phyloP scores from a whole-genome alignment of 1,140 invertebrate species.

The Goniozus legneri region DNA sequence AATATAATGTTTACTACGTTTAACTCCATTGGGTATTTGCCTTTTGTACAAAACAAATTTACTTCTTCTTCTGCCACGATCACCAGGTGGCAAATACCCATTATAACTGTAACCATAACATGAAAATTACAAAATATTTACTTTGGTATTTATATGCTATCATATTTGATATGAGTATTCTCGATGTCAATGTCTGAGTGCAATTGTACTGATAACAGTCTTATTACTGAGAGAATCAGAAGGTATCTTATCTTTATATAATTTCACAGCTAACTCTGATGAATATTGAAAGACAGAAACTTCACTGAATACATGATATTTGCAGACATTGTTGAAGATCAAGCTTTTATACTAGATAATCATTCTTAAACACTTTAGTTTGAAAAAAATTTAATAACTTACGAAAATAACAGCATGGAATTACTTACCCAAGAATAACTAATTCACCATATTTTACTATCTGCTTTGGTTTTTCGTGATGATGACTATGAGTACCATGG shows the following conservation, averaged over 20 bases:
- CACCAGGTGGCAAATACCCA: slow-evolving; percentile 87
- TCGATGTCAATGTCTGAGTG: background rate
- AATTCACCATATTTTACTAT: slow-evolving; percentile 88
- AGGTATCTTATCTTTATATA: background rate
- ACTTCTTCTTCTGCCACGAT: slow-evolving; percentile 86
- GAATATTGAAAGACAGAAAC: too few relatives aligned
- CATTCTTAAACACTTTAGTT: too few relatives aligned
- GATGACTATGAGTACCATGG: slow-evolving; percentile 44
- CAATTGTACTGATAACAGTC: background rate
- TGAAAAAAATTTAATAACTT: too few relatives aligned
- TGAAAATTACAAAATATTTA: background rate
- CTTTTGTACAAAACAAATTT: slow-evolving; percentile 91
- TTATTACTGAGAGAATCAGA: background rate
- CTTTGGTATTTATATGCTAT: background rate
- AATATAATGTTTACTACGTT: slow-evolving; percentile 91
- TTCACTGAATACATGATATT: too few relatives aligned
- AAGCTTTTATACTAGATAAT: too few relatives aligned
- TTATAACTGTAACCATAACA: slow-evolving; percentile 73
- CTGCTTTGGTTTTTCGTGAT: slow-evolving; percentile 67
- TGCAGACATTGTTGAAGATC: too few relatives aligned
- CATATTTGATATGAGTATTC: background rate
- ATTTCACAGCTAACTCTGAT: too few relatives aligned
- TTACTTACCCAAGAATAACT: slow-evolving; percentile 85
- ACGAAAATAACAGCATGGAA: too few relatives aligned
- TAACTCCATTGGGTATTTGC: slow-evolving; percentile 84